Conservation (phyloP, 2,113 vertebrate species). For the Brevimyrus niger region DNA sequence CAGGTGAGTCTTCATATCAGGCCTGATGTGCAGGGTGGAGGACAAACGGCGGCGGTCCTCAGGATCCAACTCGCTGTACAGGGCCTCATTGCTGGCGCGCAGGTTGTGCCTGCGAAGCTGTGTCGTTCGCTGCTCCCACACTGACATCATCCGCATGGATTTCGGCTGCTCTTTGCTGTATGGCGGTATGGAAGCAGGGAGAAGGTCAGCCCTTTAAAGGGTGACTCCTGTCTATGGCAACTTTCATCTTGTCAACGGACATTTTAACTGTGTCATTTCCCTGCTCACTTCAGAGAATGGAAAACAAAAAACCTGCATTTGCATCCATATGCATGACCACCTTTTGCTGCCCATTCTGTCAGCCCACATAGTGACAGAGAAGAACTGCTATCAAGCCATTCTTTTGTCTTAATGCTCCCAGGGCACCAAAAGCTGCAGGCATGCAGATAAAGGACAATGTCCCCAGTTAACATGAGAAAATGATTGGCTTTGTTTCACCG, state of each 20-base stretch:
- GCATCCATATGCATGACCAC: slow-evolving; percentile 39
- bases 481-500: neutral
- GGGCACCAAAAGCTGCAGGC: neutral
- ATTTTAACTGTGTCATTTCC: slow-evolving; percentile 7
- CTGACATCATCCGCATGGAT: slow-evolving; percentile 74
- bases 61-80: slow-evolving; percentile 85
- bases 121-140: slow-evolving; percentile 95
- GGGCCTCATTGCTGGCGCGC: slow-evolving; percentile 79
- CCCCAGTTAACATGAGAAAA: neutral
- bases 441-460: neutral
- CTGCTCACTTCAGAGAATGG: neutral
- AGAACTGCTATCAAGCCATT: neutral
- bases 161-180: slow-evolving; percentile 82
- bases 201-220: slow-evolving; percentile 20
- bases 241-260: neutral
- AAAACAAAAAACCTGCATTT: neutral
- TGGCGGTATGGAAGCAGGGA: slow-evolving; percentile 19
- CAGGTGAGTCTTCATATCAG: slow-evolving; percentile 87
- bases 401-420: neutral
- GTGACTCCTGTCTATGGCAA: neutral
- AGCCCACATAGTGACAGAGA: neutral
- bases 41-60: slow-evolving; percentile 75
- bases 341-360: neutral
- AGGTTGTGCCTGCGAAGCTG: slow-evolving; percentile 87
- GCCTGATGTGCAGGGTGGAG: slow-evolving; percentile 75